Evolutionary conservation across 1,140 invertebrate species (phyloP).

Genomic region (Dinothrombium tinctorium): DNA sequence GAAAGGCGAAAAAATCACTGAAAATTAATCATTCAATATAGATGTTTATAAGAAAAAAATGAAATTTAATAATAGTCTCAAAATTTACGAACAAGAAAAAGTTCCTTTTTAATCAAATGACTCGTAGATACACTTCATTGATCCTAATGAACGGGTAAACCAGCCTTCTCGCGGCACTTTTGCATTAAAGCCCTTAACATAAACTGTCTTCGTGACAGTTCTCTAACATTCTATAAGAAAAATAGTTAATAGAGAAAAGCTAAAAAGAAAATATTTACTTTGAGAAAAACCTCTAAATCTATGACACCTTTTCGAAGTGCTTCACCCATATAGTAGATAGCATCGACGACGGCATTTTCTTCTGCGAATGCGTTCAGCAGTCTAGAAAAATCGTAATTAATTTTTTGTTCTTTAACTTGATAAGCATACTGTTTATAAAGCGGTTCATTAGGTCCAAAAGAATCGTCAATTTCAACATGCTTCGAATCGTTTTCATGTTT

Average conservation of each 20-base stretch:
- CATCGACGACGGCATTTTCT: constrained; percentile 91
- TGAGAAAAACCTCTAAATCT: constrained; percentile 83
- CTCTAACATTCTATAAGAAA: constrained; percentile 48
- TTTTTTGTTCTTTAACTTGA: background rate
- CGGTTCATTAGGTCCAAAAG: constrained; percentile 82
- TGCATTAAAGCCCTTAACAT: constrained; percentile 81
- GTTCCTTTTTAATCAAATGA: too few species aligned
- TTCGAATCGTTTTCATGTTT: constrained; percentile 39
- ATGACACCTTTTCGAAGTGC: constrained; percentile 73
- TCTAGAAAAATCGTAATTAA: constrained; percentile 22
- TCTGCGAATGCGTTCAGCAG: constrained; percentile 86
- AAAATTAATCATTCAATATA: background rate
- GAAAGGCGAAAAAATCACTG: too few species aligned
- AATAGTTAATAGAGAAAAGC: constrained; percentile 5
- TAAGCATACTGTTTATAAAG: constrained; percentile 58
- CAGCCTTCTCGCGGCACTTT: constrained; percentile 86
- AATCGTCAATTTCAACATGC: constrained; percentile 77
- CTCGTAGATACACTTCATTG: too few species aligned
- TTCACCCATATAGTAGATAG: constrained; percentile 95
- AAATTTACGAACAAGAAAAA: too few species aligned
- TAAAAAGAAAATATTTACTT: constrained; percentile 23
- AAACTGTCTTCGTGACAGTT: constrained; percentile 81
- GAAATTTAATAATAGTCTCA: background rate
- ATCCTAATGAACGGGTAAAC: constrained; percentile 35
- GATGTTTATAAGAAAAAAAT: background rate